Percentiles rank a stretch among this genome's conserved stretches.
Conservation (phyloP, 2,113 vertebrate species). For the Zosterops lateralis region DNA sequence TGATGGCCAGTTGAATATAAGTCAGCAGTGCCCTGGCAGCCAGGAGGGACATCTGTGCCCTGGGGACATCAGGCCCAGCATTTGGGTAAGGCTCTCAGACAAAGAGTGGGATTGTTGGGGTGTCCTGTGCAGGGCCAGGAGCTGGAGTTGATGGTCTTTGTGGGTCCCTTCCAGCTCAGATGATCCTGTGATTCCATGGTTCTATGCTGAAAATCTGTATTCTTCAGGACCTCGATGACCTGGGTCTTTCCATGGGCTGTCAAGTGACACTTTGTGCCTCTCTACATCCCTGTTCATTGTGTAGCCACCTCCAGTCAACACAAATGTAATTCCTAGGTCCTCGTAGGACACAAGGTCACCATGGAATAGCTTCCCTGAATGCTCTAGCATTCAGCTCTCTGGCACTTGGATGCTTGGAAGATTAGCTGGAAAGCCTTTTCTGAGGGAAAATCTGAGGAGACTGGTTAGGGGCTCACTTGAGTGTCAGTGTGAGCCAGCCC, state of each 20-base stretch:
- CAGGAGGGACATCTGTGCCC: background rate
- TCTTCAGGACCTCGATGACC: background rate
- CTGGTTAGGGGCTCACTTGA: background rate
- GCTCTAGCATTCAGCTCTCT: background rate
- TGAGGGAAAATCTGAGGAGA: background rate
- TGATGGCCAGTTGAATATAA: accelerated
- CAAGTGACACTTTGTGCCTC: background rate
- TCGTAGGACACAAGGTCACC: background rate
- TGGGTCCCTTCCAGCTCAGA: background rate
- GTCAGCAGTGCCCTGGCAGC: background rate
- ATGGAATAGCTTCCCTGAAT: background rate
- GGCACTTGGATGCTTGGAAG: background rate
- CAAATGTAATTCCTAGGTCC: background rate
- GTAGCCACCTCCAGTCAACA: background rate
- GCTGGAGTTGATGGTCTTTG: background rate
- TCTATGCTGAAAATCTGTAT: background rate
- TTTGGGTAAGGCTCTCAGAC: background rate
- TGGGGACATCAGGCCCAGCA: background rate
- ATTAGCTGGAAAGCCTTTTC: background rate
- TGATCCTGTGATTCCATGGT: background rate
- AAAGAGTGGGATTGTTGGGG: background rate
- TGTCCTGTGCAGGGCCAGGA: background rate
- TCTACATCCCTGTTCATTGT: background rate
- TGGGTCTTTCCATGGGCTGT: background rate
- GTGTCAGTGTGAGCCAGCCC: background rate